Conservation (phyloP, 2,113 vertebrate genomes). For the Sander vitreus region DNA sequence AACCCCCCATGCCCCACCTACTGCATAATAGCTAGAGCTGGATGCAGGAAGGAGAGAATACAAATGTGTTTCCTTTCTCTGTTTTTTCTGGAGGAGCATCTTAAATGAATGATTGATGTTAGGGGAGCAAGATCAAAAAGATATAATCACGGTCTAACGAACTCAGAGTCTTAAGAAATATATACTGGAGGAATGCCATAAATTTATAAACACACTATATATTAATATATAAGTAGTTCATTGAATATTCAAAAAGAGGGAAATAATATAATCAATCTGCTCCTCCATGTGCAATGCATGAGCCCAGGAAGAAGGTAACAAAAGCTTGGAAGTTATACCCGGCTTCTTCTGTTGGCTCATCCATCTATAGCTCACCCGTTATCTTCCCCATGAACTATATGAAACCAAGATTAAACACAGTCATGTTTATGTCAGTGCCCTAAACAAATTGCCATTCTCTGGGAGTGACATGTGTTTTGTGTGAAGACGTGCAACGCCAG, state of each 20-base stretch:
- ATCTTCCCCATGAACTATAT: constrained; percentile 34
- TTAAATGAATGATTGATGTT: constrained; percentile 90
- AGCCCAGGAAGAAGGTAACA: constrained; percentile 14
- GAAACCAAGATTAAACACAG: constrained; percentile 54
- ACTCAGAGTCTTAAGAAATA: constrained; percentile 73
- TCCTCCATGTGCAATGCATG: constrained; percentile 22
- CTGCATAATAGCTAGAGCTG: constrained; percentile 85
- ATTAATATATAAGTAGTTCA: constrained; percentile 77
- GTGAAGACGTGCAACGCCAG: constrained; percentile 38
- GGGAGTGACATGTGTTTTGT: constrained; percentile 77
- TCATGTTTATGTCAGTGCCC: constrained; percentile 72
- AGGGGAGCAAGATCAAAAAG: constrained; percentile 80
- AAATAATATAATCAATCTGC: constrained; percentile 50
- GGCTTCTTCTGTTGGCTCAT: neutral
- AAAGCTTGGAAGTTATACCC: constrained; percentile 17
- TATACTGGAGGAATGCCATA: constrained; percentile 75
- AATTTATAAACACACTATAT: constrained; percentile 78
- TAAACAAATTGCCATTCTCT: constrained; percentile 72
- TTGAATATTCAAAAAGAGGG: constrained; percentile 75
- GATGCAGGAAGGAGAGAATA: constrained; percentile 84
- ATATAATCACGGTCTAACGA: constrained; percentile 84
- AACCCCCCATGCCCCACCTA: constrained; percentile 85
- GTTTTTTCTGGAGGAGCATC: constrained; percentile 67
- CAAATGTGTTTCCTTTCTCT: constrained; percentile 81
- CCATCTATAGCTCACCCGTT: constrained; percentile 31